phyloP scores from a whole-genome alignment of 92 coral and sea anemone species.

The Epizoanthus scotinus region DNA sequence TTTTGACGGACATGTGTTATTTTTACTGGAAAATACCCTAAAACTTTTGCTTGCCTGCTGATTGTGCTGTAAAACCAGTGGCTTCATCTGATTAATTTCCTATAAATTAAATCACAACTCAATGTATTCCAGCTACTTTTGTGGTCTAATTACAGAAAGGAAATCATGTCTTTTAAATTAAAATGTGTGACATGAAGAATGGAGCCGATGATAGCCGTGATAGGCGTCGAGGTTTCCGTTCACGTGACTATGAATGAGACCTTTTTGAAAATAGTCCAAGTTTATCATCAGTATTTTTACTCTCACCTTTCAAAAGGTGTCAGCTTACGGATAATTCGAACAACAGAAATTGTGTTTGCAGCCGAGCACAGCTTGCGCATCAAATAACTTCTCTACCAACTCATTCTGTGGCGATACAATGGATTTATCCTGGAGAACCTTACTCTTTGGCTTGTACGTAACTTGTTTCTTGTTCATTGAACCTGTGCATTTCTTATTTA shows the following conservation, averaged over 20 bases:
- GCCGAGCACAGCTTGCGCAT: background rate
- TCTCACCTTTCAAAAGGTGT: conserved; percentile 28
- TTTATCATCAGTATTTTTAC: conserved; percentile 12
- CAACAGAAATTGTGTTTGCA: conserved; percentile 9
- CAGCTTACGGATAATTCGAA: conserved; percentile 11
- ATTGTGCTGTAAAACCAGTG: background rate
- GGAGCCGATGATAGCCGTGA: background rate
- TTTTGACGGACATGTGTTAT: background rate
- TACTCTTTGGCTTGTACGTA: conserved; percentile 12
- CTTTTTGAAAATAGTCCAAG: conserved; percentile 35
- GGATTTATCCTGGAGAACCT: background rate
- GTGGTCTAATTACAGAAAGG: conserved; percentile 3
- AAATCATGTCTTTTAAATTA: background rate
- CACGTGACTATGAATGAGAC: conserved; percentile 19
- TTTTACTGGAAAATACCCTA: too few species aligned
- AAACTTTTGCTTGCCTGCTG: too few species aligned
- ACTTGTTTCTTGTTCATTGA: background rate
- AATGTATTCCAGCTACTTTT: conserved; percentile 7
- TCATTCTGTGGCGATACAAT: background rate
- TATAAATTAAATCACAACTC: background rate
- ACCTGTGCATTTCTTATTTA: background rate
- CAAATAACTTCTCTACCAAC: background rate
- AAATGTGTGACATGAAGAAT: background rate
- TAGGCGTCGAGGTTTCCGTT: conserved; percentile 32
- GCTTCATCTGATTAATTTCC: background rate